Evolutionary conservation across 1,140 invertebrate species (phyloP).

Genomic region (Zaprionus ghesquierei): DNA sequence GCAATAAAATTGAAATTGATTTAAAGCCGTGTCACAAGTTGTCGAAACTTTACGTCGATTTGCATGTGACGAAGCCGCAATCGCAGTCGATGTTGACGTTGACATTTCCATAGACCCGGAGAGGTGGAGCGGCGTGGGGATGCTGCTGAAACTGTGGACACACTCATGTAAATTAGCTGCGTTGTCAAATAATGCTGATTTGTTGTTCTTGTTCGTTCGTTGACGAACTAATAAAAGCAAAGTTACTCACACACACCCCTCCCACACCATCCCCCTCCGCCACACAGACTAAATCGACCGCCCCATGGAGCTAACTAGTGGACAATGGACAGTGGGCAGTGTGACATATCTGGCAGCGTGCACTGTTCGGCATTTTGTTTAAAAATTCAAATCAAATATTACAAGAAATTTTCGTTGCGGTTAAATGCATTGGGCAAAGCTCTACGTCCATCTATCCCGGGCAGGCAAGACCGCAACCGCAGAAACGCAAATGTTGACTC

Average conservation of each 20-base stretch:
- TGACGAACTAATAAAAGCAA: constrained; percentile 72
- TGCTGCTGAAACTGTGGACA: constrained; percentile 29
- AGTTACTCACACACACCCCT: neutral
- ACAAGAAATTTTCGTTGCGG: constrained; percentile 77
- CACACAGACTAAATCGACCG: neutral
- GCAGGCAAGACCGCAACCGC: constrained; percentile 51
- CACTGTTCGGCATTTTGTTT: constrained; percentile 61
- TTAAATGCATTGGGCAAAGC: constrained; percentile 77
- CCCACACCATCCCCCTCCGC: neutral
- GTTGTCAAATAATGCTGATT: constrained; percentile 81
- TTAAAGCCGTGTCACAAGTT: constrained; percentile 65
- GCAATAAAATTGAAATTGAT: constrained; percentile 60
- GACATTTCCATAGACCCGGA: constrained; percentile 34
- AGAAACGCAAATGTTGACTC: constrained; percentile 77
- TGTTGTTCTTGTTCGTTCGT: constrained; percentile 57
- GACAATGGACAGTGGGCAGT: constrained; percentile 39
- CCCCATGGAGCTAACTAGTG: constrained; percentile 10
- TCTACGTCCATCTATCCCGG: constrained; percentile 28
- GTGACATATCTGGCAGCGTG: constrained; percentile 43
- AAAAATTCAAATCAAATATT: constrained; percentile 81
- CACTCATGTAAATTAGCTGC: constrained; percentile 76
- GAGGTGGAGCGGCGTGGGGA: neutral
- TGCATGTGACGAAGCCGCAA: constrained; percentile 44
- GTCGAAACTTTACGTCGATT: constrained; percentile 62
- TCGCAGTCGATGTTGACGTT: constrained; percentile 62